Conservation (phyloP, 2,113 vertebrate genomes). For the Siphamia tubifer region DNA sequence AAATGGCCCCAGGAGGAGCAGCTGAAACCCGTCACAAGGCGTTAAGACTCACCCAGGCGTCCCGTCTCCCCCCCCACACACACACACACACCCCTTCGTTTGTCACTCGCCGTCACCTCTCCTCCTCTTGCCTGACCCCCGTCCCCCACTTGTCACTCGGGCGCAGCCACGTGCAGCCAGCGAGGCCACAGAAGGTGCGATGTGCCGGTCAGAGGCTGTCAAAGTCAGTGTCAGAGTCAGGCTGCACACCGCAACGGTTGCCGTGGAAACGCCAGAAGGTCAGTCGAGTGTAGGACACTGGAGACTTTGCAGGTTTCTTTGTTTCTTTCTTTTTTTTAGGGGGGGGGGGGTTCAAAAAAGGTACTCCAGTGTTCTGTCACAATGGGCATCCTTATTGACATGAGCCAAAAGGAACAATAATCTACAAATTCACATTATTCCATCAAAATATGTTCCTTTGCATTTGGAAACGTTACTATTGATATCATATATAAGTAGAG, state of each 20-base stretch:
- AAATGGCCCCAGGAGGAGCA: constrained; percentile 69
- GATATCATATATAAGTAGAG: no score
- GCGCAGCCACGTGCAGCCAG: constrained; percentile 46
- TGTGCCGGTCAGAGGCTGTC: constrained; percentile 61
- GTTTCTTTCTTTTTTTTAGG: no score
- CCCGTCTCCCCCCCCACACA: constrained; percentile 20
- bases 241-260: constrained; percentile 34
- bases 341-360: no score
- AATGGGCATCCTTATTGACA: no score
- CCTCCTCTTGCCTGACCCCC: constrained; percentile 51
- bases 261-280: constrained; percentile 45
- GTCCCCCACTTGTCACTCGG: constrained; percentile 42
- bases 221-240: constrained; percentile 53
- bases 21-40: constrained; percentile 67
- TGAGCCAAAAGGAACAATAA: no score
- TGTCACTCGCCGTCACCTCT: constrained; percentile 57
- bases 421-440: no score
- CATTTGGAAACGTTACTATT: no score
- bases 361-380: no score
- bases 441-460: no score
- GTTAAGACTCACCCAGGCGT: constrained; percentile 54
- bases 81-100: constrained; percentile 1
- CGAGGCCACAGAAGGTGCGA: constrained; percentile 45
- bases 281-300: constrained; percentile 38
- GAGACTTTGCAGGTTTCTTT: constrained; percentile 15